Evolutionary conservation across 2,113 vertebrate species (phyloP), one percentile per base, ranked within the genome.

Genomic region (Gymnocephalus cernua): DNA sequence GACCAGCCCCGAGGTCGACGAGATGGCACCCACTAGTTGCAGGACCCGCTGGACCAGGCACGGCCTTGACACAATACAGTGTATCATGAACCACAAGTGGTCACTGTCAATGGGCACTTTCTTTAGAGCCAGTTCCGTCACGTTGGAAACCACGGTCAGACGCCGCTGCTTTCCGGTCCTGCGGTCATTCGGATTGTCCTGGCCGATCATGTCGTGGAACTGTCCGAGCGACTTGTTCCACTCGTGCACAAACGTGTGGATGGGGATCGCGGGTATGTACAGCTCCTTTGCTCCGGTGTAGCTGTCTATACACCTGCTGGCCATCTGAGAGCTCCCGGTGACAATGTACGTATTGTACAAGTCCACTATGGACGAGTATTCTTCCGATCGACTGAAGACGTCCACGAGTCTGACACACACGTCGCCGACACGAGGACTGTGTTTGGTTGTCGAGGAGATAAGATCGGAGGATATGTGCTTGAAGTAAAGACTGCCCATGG

Each of bases 181-280:
- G 25, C 4, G 10, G 11, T 25, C 38, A 41, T 11, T 41, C 10
- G 10, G 38, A 41, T 41, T 10, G 10, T 11, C 9, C 38, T 19
- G 16, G 2, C 57, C 57, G 27, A 70, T 62, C 21, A 51, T 21
- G 4, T 69, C n/a, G 29, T 27, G 66, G 25, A 70, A 79, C 7
- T 16, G 44, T 10, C 16, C 29, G n/a, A 79, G 66, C 7, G 57
- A 62, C 53, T 12, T 70, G 47, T 79, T 79, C 77, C 76, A 78
- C 45, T 78, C 65, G 0, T 32, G 62, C 0, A 79, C 66, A 1
- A 70, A 38, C 4, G 2, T 19, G 18, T 78, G 65, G 16, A 78
- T 78, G 1, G 77, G 77, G 18, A 79, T 79, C 4, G 47, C 35
- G 2, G 57, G 57, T 1, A 71, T 44, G 47, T 2, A 18, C 66